A percentile compares a stretch with the other conserved stretches of the same genome.
Conservation (phyloP, 2,113 vertebrate genomes). For the Hydropotes inermis region DNA sequence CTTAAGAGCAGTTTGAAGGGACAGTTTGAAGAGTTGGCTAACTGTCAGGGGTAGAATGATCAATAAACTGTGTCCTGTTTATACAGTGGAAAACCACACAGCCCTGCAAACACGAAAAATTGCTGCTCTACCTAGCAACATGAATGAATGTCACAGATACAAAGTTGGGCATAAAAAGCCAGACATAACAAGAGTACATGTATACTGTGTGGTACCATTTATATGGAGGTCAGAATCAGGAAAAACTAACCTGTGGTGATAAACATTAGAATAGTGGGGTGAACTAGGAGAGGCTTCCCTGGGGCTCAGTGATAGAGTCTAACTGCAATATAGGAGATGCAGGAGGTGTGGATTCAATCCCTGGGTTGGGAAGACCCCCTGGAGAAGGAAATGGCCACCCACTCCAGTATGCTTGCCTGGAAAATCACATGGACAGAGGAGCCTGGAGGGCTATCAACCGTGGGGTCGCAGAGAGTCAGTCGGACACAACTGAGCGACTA, state of each 20-base stretch:
- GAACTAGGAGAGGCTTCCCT: neutral
- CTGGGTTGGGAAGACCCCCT: neutral
- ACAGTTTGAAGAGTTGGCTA: too few relatives aligned
- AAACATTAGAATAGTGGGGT: neutral
- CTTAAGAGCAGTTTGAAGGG: neutral
- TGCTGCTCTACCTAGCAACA: neutral
- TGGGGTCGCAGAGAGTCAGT: neutral
- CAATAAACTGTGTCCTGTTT: neutral
- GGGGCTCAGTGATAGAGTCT: neutral
- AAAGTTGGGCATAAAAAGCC: neutral
- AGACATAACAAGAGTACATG: neutral
- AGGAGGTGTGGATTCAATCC: neutral
- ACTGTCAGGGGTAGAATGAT: neutral
- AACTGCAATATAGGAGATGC: neutral
- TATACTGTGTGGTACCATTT: neutral
- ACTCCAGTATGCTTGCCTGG: neutral
- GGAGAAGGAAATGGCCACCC: neutral
- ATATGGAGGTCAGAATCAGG: neutral
- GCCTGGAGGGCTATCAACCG: neutral
- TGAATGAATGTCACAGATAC: neutral
- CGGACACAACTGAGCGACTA: neutral
- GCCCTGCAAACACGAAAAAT: neutral
- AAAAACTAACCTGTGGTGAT: neutral
- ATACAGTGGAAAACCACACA: neutral
- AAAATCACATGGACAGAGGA: neutral